Conservation (phyloP, 1,140 invertebrate species). For the Bombus fervidus region DNA sequence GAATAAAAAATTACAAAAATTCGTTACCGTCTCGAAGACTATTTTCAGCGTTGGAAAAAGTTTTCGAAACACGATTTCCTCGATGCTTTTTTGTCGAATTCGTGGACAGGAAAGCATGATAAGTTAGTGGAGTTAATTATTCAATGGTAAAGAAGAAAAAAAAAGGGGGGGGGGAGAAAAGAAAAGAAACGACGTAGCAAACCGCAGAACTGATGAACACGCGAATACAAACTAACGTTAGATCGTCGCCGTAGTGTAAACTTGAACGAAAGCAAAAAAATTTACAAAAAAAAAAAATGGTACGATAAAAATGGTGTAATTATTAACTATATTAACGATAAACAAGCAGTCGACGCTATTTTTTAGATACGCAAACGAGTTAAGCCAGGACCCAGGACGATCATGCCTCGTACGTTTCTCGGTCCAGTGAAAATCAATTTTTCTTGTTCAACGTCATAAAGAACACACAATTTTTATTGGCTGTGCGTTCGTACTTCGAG, state of each 20-base stretch:
- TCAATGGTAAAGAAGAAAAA: not conserved
- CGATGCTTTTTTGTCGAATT: not conserved
- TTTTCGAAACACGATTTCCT: constrained; percentile 16
- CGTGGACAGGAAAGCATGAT: not conserved
- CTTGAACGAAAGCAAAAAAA: constrained; percentile 29
- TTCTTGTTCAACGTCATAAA: not conserved
- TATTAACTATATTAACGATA: constrained; percentile 45
- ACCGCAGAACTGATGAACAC: constrained; percentile 61
- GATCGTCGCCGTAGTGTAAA: constrained; percentile 44
- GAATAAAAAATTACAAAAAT: not conserved
- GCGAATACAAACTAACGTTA: constrained; percentile 51
- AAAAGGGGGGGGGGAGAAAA: not conserved
- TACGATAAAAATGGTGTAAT: not conserved
- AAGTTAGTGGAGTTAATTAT: not conserved
- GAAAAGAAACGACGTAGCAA: constrained; percentile 19
- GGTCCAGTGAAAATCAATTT: constrained; percentile 16
- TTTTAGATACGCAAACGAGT: constrained; percentile 61
- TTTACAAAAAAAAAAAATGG: not conserved
- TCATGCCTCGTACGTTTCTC: constrained; percentile 63
- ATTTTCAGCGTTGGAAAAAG: not conserved
- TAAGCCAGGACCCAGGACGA: constrained; percentile 62
- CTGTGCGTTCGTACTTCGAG: constrained; percentile 8
- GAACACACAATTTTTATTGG: not conserved
- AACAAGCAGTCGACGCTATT: constrained; percentile 61
- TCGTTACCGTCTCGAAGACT: constrained; percentile 15